Evolutionary conservation across 2,797 vertebrate genomes (phyloP), one percentile per base, ranked within the genome.

Genomic region (Eutrigla gurnardus): DNA sequence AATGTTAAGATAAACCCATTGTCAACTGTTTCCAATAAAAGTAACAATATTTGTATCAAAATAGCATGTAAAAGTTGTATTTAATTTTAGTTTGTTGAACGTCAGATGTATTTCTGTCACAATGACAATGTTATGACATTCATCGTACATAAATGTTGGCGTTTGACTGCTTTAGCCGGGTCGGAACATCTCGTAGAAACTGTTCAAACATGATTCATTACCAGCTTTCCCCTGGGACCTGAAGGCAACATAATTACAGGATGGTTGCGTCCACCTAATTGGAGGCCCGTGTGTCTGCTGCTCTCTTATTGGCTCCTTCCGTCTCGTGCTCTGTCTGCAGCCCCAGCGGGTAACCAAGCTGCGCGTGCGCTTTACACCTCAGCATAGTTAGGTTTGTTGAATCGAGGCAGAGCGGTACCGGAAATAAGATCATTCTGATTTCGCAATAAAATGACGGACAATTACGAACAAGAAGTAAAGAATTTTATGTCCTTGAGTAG

Each of bases 341-440:
- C 86, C 81, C 87, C 74, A 88, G 92, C 80, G 91, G 90, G 90
- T 33, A 72, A 14, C 50, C 9, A 18, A 7, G 88, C 79, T 12
- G 96, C 96, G 96, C 96, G 91, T 97, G 96, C 96, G 96, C 91
- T 70, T 77, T 85, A 71, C 86, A 60, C 9, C 61, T 45, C 18
- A 12, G 9, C 55, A 12, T 35, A 5, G 49, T 83, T 54, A 78
- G 53, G 45, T 11, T 35, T 1, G 33, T 18, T 0, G 61, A 52
- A 77, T 55, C 83, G 3, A 50, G 15, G 12, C 0, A 1, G 12
- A 12, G 14, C 55, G 13, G 2, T 2, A 50, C 6, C 61, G 78
- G 78, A 88, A 82, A 9, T 15, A 0, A 8, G 0, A 18, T 0
- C 0, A 0, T n/a, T 50, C 18, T 0, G 0, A 0, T 0, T 39